Evolutionary conservation across 2,113 vertebrate genomes (phyloP), one percentile per base, ranked within the genome.

Genomic region (Psettodes erumei): DNA sequence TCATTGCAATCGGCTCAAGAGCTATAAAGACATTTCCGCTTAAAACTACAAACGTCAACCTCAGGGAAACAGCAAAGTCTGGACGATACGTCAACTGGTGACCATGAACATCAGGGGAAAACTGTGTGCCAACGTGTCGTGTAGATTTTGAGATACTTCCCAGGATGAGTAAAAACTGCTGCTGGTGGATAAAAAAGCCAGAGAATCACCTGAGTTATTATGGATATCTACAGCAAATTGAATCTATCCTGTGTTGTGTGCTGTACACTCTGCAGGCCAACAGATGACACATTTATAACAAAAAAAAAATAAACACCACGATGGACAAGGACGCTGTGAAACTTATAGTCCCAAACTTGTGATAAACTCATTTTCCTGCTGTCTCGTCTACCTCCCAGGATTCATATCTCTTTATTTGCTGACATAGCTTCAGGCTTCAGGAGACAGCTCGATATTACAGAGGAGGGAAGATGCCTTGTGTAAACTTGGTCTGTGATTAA

Each of bases 381-480:
- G 47, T 42, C 53, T 78, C 75, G 72, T 83, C 79, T 59, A 16
- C 60, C 40, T 74, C 42, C 47, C 9, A 12, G 55, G 59, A 76
- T 88, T 77, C 43, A 50, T 84, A 76, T 85, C 54, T 81, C 88
- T 88, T 76, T 81, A 85, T 84, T 64, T 66, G 62, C 69, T 56
- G 80, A 82, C 35, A 23, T 60, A 11, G 37, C 64, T 85, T 55
- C 38, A 11, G 56, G 71, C 80, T 66, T 60, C 28, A 43, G 38
- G 16, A 66, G 25, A 58, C 45, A 48, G 48, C 28, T 63, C 56
- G 59, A 21, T 47, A 71, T 54, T 66, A 51, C 40, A 25, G 43
- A 40, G 66, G 71, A 66, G 60, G 40, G 48, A 59, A 40, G 35
- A 62, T 69, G 35, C 37, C 61, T 75, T 76, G 56, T 77, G 83